Evolutionary conservation across 2,888 invertebrate genomes (phyloP).

Genomic region (Stenoptilia bipunctidactyla): DNA sequence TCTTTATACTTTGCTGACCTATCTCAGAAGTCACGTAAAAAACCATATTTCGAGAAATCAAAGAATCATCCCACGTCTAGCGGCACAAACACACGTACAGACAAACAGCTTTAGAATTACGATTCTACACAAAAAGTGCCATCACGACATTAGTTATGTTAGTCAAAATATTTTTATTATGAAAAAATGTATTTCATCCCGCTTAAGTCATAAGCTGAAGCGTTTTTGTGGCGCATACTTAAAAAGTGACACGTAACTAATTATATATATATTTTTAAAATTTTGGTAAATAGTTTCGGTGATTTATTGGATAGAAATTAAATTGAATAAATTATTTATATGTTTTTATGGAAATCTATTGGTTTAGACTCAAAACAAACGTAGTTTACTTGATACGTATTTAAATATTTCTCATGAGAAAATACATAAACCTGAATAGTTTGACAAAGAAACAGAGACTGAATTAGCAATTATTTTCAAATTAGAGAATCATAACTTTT

Average conservation of each 20-base stretch:
- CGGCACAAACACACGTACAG: constrained; percentile 8
- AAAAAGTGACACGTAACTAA: no score
- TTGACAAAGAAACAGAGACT: not conserved
- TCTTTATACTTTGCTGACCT: not conserved
- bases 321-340: not conserved
- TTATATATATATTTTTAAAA: no score
- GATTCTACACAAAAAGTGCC: constrained; percentile 25
- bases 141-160: constrained; percentile 32
- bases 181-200: constrained; percentile 31
- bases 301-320: no score
- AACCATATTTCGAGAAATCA: constrained; percentile 27
- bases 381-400: no score
- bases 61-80: constrained; percentile 40
- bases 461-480: not conserved
- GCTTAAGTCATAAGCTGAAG: constrained; percentile 13
- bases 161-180: constrained; percentile 44
- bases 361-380: no score
- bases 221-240: not conserved
- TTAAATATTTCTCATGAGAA: not conserved
- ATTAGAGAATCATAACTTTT: not conserved
- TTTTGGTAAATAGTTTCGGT: no score
- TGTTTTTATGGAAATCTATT: no score
- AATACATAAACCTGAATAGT: no score
- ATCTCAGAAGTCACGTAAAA: constrained; percentile 15
- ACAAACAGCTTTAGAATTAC: constrained; percentile 27